A percentile compares a stretch with the other conserved stretches of the same genome.
phyloP scores from a whole-genome alignment of 2,888 invertebrate species.

The Rhodophaea formosa region DNA sequence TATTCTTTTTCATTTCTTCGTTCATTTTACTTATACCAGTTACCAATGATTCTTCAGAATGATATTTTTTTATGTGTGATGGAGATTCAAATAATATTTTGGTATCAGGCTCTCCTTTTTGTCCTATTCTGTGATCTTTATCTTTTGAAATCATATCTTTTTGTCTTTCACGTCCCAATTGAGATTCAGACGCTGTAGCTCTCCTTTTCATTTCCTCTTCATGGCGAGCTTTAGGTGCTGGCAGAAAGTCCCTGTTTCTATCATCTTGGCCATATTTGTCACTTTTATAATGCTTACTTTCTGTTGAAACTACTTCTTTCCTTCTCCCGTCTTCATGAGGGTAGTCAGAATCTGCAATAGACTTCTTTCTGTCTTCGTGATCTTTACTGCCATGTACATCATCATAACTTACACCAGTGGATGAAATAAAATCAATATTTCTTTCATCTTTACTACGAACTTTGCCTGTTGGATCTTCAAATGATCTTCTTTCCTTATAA shows the following conservation, averaged over 20 bases:
- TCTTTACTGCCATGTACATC: not conserved
- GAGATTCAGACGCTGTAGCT: not conserved
- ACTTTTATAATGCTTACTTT: too few relatives aligned
- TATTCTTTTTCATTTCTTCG: slow-evolving; percentile 26
- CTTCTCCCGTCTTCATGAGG: not conserved
- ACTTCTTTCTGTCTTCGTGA: not conserved
- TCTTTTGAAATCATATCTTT: not conserved
- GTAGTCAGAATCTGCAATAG: not conserved
- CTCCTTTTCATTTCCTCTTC: not conserved
- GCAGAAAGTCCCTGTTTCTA: not conserved
- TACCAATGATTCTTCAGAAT: slow-evolving; percentile 32
- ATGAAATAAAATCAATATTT: too few relatives aligned
- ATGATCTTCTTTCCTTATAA: not conserved
- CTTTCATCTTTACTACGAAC: too few relatives aligned
- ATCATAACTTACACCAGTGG: not conserved
- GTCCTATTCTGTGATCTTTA: not conserved
- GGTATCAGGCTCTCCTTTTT: not conserved
- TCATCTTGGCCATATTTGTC: not conserved
- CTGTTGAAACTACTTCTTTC: not conserved
- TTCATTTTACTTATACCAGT: slow-evolving; percentile 20
- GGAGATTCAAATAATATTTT: slow-evolving; percentile 5
- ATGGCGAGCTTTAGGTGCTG: not conserved
- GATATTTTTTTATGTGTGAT: slow-evolving; percentile 23
- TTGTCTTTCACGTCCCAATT: not conserved
- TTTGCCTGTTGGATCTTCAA: not conserved